phyloP scores from a whole-genome alignment of 2,113 vertebrate species.

The Lipophrys pholis region DNA sequence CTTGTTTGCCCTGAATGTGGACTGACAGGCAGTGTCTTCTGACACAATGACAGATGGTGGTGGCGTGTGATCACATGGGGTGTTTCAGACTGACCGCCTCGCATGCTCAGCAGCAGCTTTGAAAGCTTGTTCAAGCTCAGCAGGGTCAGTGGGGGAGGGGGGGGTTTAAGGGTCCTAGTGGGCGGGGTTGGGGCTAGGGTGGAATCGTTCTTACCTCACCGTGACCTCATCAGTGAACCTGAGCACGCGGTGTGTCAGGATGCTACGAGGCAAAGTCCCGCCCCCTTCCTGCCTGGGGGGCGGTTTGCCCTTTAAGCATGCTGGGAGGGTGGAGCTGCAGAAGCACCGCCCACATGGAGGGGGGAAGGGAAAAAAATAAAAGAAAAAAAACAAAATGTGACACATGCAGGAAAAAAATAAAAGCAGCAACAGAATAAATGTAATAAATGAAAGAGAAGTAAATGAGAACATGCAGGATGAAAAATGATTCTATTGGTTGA shows the following conservation, averaged over 20 bases:
- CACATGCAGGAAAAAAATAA: conserved; percentile 38
- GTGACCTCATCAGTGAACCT: conserved; percentile 87
- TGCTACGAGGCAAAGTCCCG: conserved; percentile 82
- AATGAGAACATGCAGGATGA: neutral
- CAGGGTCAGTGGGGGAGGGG: neutral
- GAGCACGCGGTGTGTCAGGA: conserved; percentile 83
- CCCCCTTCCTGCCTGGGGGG: conserved; percentile 86
- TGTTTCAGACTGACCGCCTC: no score
- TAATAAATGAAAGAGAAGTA: neutral
- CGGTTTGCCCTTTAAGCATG: conserved; percentile 88
- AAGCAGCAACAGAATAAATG: conserved; percentile 12
- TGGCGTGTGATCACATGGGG: no score
- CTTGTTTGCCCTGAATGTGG: no score
- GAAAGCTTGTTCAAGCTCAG: no score
- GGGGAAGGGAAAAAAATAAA: conserved; percentile 47
- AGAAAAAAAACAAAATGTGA: conserved; percentile 64
- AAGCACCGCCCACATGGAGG: conserved; percentile 46
- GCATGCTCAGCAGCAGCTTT: no score
- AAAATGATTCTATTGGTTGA: neutral
- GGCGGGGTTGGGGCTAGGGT: neutral
- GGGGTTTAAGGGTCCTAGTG: neutral
- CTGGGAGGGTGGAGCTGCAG: conserved; percentile 90
- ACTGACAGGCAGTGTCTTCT: no score
- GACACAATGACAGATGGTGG: no score
- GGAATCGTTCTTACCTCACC: conserved; percentile 86